Base-by-base conservation (phyloP, 1,140 invertebrate species). In the Zaprionus tsacasi region DNA sequence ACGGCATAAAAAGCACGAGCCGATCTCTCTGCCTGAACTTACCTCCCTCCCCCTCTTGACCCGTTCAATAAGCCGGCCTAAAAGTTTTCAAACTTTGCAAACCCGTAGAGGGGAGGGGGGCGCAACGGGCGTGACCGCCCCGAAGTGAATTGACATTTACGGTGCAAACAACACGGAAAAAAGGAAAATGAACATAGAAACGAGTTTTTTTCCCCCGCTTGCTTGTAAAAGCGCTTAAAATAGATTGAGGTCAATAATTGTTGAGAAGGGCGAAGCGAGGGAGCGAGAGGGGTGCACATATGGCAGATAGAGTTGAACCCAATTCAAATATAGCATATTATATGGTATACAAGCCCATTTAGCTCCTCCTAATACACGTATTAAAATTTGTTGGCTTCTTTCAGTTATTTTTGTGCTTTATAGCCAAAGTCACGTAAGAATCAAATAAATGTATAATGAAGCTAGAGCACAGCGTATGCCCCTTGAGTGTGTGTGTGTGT, bases 361-460 rank as follows among this genome's bases (percentile, higher is more conserved):
- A 25, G 38, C 21, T 60, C 25, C 6, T 12, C 21, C 63, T 65
- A 56, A 67, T 67, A 66, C 33, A 35, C 38, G 54, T 68, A 68
- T 68, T 58, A 58, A 50, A 58, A 68, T 68, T 58, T 38, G 30
- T 48, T 25, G 11, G 30, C 54, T 58, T 36, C 40, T 50, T 36
- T 36, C 21, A 48, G 30, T 73, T 83, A 83, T 83, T 83, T 83
- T 77, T 66, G 81, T 85, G 78, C 81, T 85, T 85, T 85, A 85
- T 85, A 55, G 81, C 78, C 66, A 81, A 63, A 85, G 81, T 85
- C 81, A 85, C 81, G 81, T 85, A 85, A 85, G 83, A 85, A 80
- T 85, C 81, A 66, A 85, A 85, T 85, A 85, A 85, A 85, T 85
- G 81, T 85, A 75, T 85, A 85, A 85, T 85, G 81, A 80, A 85